Conservation (phyloP, 2,113 vertebrate genomes). For the Otis tarda region DNA sequence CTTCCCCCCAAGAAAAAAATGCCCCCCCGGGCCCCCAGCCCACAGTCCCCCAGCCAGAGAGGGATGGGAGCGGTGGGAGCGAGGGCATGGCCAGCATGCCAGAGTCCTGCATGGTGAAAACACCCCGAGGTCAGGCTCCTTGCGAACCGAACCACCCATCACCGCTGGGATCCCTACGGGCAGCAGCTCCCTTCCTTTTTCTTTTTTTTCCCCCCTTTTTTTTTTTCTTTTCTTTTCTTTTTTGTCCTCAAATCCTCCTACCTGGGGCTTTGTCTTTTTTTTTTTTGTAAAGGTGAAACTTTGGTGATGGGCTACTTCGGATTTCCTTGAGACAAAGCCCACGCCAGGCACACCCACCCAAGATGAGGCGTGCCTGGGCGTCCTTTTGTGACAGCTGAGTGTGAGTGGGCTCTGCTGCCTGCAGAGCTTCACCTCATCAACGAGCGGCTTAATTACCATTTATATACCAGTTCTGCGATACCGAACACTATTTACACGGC, state of each 20-base stretch:
- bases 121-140: background rate
- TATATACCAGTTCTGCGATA: accelerated
- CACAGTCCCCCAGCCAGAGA: background rate
- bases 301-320: background rate
- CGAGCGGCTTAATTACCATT: background rate
- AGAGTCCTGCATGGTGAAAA: background rate
- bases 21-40: background rate
- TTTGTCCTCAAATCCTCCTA: background rate
- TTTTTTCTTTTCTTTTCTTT: background rate
- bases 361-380: background rate
- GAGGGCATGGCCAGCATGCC: background rate
- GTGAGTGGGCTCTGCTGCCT: background rate
- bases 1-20: background rate
- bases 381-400: slow-evolving; percentile 13
- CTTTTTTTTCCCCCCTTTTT: background rate
- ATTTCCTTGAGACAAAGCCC: slow-evolving; percentile 18
- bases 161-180: background rate
- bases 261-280: background rate
- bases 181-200: background rate
- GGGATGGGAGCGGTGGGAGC: background rate
- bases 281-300: background rate
- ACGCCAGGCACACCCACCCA: slow-evolving; percentile 21
- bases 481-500: background rate
- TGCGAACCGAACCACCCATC: background rate
- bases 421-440: background rate